Evolutionary conservation across 2,113 vertebrate species (phyloP).

Genomic region (Periophthalmus modestus): DNA sequence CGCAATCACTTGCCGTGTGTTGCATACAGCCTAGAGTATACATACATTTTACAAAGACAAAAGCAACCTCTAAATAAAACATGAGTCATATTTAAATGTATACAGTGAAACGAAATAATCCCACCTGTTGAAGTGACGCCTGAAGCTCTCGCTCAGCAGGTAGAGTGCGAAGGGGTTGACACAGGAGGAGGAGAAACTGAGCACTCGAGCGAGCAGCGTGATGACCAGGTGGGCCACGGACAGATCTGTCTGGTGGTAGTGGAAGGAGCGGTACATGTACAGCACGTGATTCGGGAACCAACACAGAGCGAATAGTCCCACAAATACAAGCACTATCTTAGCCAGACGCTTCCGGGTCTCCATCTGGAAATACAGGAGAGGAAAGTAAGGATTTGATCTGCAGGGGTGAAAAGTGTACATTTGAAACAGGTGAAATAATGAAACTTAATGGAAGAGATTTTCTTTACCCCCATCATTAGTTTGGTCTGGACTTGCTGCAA

Average conservation of each 20-base stretch:
- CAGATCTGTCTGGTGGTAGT: slow-evolving; percentile 84
- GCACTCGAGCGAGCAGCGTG: slow-evolving; percentile 85
- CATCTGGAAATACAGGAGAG: slow-evolving; percentile 74
- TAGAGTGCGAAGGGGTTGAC: slow-evolving; percentile 95
- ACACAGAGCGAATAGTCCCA: slow-evolving; percentile 87
- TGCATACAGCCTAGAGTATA: neutral
- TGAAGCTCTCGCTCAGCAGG: slow-evolving; percentile 90
- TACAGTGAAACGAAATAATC: neutral
- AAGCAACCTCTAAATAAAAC: neutral
- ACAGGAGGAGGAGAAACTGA: slow-evolving; percentile 93
- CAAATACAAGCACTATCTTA: slow-evolving; percentile 93
- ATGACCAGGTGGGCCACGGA: slow-evolving; percentile 85
- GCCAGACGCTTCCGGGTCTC: slow-evolving; percentile 93
- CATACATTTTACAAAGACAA: neutral
- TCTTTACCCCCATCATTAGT: no score
- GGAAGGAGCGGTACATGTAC: slow-evolving; percentile 93
- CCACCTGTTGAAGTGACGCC: slow-evolving; percentile 87
- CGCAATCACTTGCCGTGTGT: neutral
- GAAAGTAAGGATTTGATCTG: neutral
- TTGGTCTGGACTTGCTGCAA: no score
- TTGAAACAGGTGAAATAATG: no score
- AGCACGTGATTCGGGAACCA: slow-evolving; percentile 94
- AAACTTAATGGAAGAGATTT: no score
- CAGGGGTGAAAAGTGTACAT: no score
- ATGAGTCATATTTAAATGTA: neutral